Base-by-base conservation (phyloP, 2,797 vertebrate genomes). In the Morelia viridis region DNA sequence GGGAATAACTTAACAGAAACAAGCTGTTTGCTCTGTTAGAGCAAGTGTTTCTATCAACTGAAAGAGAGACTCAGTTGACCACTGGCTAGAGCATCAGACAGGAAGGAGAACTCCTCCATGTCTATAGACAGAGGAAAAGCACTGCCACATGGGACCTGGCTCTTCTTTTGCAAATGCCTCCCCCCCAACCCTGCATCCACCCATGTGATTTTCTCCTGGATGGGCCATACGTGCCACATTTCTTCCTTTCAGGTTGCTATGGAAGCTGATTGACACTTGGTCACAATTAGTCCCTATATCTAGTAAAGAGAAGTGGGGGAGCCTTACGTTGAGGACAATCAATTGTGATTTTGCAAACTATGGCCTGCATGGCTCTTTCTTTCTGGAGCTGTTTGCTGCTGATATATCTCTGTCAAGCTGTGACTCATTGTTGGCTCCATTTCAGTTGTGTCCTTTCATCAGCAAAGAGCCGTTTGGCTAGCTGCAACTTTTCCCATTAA, bases 401-500 rank as follows among this genome's bases (percentile, higher is more conserved):
- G 91, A 90, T 88, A 58, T 84, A 68, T 85, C 71, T 92, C 93
- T 93, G 91, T 92, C 91, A 71, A 68, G 71, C 53, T 46, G 7
- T 93, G 85, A 93, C 90, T 92, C 71, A 92, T 90, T 93, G 61
- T 85, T 53, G 35, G 10, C 71, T 92, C 68, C 28, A 61, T 84
- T 83, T 89, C 58, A 26, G 60, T 65, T 35, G 65, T 91, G 68
- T 61, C 60, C 60, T 93, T 93, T 93, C 90, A 92, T 90, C 85
- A 84, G 60, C 89, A 89, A 91, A 87, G 65, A 62, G 65, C 61
- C 68, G 68, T 93, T 92, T 56, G 50, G 60, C 68, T 83, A 83
- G 53, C 84, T 84, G 50, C 71, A 68, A 65, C 53, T 92, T 93
- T 91, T 58, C 28, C 90, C 92, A 88, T 92, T 90, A 87, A 60